phyloP scores from a whole-genome alignment of 2,113 vertebrate genomes.

The Grammomys dolichurus region DNA sequence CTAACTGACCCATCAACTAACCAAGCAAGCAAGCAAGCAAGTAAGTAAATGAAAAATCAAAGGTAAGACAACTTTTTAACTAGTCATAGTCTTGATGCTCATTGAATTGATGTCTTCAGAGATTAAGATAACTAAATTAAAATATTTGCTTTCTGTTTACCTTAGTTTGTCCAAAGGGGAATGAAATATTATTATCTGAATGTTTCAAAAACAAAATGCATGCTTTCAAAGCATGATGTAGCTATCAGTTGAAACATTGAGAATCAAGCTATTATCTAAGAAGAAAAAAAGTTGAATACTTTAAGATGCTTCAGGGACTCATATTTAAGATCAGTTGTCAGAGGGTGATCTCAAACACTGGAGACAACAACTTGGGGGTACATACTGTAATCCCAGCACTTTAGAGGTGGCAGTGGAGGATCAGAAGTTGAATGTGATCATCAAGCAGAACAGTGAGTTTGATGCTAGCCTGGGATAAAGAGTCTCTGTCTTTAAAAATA shows the following conservation, averaged over 20 bases:
- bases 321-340: neutral
- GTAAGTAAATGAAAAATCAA: neutral
- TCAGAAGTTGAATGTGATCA: neutral
- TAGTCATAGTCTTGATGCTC: neutral
- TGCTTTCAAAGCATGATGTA: slow-evolving; percentile 45
- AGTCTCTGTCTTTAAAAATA: neutral
- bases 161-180: neutral
- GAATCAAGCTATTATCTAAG: neutral
- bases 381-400: neutral
- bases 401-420: neutral
- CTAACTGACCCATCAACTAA: neutral
- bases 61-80: neutral
- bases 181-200: neutral
- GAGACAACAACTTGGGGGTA: neutral
- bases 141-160: neutral
- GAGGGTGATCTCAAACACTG: neutral
- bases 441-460: no score
- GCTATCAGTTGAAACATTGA: neutral
- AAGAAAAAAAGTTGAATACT: slow-evolving; percentile 11
- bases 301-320: neutral
- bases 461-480: neutral
- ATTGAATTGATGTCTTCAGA: slow-evolving; percentile 2
- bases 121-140: neutral
- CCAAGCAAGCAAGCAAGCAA: neutral
- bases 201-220: neutral